Percentiles rank a stretch among this genome's conserved stretches.
Evolutionary conservation across 2,113 vertebrate species (phyloP).

Genomic region (Scomber colias): DNA sequence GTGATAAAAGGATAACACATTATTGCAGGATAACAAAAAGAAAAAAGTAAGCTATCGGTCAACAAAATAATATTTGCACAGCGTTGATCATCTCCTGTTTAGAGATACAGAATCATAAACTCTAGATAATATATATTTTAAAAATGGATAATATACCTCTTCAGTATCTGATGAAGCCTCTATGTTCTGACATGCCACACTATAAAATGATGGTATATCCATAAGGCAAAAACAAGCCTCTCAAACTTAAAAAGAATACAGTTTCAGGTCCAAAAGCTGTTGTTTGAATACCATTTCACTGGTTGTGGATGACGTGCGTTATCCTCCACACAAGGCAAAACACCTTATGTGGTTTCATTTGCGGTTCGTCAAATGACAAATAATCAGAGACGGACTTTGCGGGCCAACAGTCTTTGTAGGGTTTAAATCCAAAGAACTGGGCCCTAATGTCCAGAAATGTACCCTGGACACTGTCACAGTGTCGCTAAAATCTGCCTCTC

Average conservation of each 20-base stretch:
- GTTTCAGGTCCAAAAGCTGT: slow-evolving; percentile 40
- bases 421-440: slow-evolving; percentile 14
- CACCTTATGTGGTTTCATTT: slow-evolving; percentile 18
- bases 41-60: slow-evolving; percentile 25
- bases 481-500: slow-evolving; percentile 34
- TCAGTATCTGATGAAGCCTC: slow-evolving; percentile 40
- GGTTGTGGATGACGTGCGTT: neutral
- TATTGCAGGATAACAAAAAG: slow-evolving; percentile 54
- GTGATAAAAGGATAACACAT: slow-evolving; percentile 42
- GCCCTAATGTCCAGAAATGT: slow-evolving; percentile 38
- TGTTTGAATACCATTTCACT: slow-evolving; percentile 14
- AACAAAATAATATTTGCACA: slow-evolving; percentile 45
- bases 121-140: slow-evolving; percentile 58
- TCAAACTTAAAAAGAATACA: slow-evolving; percentile 48
- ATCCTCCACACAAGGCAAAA: slow-evolving; percentile 15
- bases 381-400: slow-evolving; percentile 20
- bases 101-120: slow-evolving; percentile 53
- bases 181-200: slow-evolving; percentile 68
- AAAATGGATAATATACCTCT: slow-evolving; percentile 62
- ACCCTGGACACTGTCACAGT: slow-evolving; percentile 50
- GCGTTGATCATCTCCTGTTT: slow-evolving; percentile 40
- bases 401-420: neutral
- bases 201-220: slow-evolving; percentile 37
- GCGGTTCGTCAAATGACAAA: slow-evolving; percentile 21
- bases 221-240: slow-evolving; percentile 53